A percentile compares a stretch with the other conserved stretches of the same genome.
These are phyloP conservation scores for Leptoclinus maculatus DNA, from an alignment of 2,797 vertebrate species.

Conservation along the genomic window DNA sequence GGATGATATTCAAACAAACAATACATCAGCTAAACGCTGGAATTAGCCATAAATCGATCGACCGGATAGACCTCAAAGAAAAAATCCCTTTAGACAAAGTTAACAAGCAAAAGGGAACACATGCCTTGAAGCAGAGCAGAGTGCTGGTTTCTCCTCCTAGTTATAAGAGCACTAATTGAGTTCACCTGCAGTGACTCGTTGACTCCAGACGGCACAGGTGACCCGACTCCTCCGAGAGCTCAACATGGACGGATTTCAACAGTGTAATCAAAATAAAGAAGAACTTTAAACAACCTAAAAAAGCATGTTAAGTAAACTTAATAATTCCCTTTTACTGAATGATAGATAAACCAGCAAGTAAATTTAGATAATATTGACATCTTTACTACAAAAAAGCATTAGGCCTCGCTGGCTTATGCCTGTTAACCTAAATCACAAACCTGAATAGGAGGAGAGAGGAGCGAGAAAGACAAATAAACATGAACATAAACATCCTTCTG, in stretches of 20 bases:
- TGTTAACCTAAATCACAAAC: not conserved
- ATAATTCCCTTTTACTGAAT: not conserved
- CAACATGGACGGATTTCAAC: not conserved
- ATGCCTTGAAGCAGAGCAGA: not conserved
- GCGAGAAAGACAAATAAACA: not conserved
- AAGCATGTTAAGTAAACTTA: not conserved
- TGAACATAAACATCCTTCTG: not conserved
- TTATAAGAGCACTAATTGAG: not conserved
- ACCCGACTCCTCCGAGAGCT: not conserved
- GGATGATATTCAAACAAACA: not conserved
- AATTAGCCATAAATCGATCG: not conserved
- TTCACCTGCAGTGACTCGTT: not conserved
- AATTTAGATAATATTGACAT: not conserved
- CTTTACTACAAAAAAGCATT: not conserved
- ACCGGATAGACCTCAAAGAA: not conserved
- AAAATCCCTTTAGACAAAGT: not conserved
- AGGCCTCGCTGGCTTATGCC: not conserved
- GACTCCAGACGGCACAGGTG: not conserved
- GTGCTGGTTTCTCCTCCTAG: not conserved
- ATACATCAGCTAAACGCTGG: not conserved
- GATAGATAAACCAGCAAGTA: not conserved
- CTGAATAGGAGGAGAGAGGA: not conserved
- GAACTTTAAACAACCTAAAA: not conserved
- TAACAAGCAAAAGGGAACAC: not conserved
- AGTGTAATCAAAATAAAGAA: not conserved